phyloP scores from a whole-genome alignment of 2,113 vertebrate species.

The Pyxicephalus adspersus region DNA sequence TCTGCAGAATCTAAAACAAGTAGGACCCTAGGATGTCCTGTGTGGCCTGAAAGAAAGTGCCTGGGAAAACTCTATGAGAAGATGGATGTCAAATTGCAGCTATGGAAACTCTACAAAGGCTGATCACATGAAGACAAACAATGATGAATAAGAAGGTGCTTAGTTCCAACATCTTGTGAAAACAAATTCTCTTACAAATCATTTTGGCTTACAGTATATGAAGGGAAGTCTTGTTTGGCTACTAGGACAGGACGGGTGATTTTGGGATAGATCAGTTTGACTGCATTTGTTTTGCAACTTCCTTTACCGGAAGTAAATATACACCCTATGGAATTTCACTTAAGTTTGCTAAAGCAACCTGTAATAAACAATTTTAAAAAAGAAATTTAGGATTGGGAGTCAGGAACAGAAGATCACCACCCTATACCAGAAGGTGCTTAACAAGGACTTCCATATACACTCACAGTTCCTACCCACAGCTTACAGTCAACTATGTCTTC shows the following conservation, averaged over 20 bases:
- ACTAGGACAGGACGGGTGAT: background rate
- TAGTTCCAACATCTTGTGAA: constrained; percentile 42
- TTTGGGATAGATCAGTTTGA: constrained; percentile 22
- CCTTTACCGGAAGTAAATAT: too few relatives aligned
- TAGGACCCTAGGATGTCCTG: background rate
- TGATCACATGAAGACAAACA: constrained; percentile 11
- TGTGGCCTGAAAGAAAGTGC: background rate
- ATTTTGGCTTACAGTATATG: constrained; percentile 11
- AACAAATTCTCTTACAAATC: constrained; percentile 16
- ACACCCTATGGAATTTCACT: too few relatives aligned
- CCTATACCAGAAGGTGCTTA: too few relatives aligned
- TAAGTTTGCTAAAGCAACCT: too few relatives aligned
- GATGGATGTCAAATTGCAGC: background rate
- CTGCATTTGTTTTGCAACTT: too few relatives aligned
- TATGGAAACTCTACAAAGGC: background rate
- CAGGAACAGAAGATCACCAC: too few relatives aligned
- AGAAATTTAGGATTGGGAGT: too few relatives aligned
- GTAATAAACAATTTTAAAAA: too few relatives aligned
- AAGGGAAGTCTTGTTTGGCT: constrained; percentile 31
- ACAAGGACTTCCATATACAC: too few relatives aligned
- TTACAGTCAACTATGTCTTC: too few relatives aligned
- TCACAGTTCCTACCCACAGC: too few relatives aligned
- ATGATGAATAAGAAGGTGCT: constrained; percentile 19
- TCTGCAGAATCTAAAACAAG: background rate
- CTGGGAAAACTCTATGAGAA: background rate